These are phyloP conservation scores for Aricia agestis DNA, from an alignment of 1,140 invertebrate genomes.

Conservation along the genomic window DNA sequence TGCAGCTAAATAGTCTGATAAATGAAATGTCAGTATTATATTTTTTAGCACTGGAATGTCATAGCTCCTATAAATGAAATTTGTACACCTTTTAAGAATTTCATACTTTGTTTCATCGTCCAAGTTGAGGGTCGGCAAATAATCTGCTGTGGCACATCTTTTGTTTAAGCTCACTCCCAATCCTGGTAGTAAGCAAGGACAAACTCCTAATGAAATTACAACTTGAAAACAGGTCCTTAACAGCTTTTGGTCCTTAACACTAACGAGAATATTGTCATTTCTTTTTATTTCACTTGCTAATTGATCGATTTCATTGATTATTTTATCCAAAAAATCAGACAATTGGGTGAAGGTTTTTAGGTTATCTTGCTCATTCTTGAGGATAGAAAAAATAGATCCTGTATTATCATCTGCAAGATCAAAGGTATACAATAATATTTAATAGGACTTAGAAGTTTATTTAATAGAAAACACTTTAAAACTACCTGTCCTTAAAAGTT, in stretches of 20 bases:
- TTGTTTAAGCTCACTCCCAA: conserved; percentile 77
- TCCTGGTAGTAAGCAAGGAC: conserved; percentile 80
- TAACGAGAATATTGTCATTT: conserved; percentile 73
- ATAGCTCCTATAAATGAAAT: conserved; percentile 57
- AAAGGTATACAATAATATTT: background rate
- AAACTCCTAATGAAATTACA: conserved; percentile 79
- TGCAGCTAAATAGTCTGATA: conserved; percentile 78
- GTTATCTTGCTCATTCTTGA: conserved; percentile 26
- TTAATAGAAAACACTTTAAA: too few relatives aligned
- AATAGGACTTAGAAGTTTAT: too few relatives aligned
- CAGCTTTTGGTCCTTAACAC: conserved; percentile 77
- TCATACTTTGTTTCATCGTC: conserved; percentile 64
- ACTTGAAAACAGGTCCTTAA: conserved; percentile 78
- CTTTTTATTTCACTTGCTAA: conserved; percentile 43
- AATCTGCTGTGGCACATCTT: conserved; percentile 47
- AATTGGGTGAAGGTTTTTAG: conserved; percentile 24
- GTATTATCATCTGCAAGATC: conserved; percentile 37
- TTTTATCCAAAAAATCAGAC: conserved; percentile 47
- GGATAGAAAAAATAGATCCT: conserved; percentile 31
- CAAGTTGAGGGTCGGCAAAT: conserved; percentile 40
- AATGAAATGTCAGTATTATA: conserved; percentile 69
- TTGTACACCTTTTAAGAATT: conserved; percentile 48
- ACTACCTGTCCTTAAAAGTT: conserved; percentile 41
- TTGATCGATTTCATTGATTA: conserved; percentile 59
- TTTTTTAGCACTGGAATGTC: conserved; percentile 58